Base-by-base conservation (phyloP, 2,888 invertebrate species). In the Labia minor region DNA sequence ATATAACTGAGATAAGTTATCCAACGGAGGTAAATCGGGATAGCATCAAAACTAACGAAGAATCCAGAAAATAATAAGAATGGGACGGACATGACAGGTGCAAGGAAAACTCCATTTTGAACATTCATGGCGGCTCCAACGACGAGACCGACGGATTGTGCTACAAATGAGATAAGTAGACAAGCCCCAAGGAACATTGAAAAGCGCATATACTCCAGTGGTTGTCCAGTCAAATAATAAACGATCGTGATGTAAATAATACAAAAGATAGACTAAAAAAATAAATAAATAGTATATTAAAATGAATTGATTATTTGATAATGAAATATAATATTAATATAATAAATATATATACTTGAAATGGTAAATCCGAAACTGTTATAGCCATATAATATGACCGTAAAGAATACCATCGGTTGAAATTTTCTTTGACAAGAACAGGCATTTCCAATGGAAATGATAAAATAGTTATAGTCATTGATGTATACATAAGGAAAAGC, bases 381-480 rank as follows among this genome's bases (percentile, higher is more conserved):
- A 96, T 95, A 18, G 96, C 96, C 73, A 96, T 80, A 77, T 96
- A 97, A 78, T 97, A 97, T 0, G 95, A 90, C 72, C 92, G 88
- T 37, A 96, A 80, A 61, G 95, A 95, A 77, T 97, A 97, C 96
- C 97, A 97, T 73, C 96, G 85, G 79, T 97, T 97, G 77, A 96
- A 91, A 78, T 95, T 94, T 78, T 97, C 96, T 75, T 95, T 90
- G 65, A 95, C 82, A 73, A 96, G 82, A 66, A 96, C 95, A 0
- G 94, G 92, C 90, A 96, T 90, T 80, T 97, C 96, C 72, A 95
- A 82, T 0, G 97, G 96, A 81, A 97, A 97, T 74, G 97, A 96
- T 72, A 98, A 84, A 75, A 98, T 95, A 63, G 97, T 98, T 74
- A 97, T 96, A 77, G 97, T 98, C 90, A 98, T 94, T n/a, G 97